Conservation (phyloP, 2,797 vertebrate species). For the Xenops minutus region DNA sequence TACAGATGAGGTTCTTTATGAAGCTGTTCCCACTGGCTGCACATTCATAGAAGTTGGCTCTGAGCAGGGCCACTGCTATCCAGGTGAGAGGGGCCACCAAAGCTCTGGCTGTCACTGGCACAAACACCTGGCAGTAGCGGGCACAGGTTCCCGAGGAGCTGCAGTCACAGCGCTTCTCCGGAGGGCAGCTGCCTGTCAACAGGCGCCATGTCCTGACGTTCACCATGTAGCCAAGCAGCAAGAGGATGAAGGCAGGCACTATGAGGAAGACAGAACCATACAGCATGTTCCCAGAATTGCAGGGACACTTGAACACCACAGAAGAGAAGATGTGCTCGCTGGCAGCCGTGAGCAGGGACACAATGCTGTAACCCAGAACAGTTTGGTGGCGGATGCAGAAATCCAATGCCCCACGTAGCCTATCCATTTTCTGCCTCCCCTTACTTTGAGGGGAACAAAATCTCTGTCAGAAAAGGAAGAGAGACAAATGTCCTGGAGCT, state of each 20-base stretch:
- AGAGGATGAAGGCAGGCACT: slow-evolving; percentile 78
- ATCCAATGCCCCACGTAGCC: slow-evolving; percentile 26
- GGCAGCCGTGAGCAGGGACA: slow-evolving; percentile 77
- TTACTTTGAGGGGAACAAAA: neutral
- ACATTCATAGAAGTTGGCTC: slow-evolving; percentile 76
- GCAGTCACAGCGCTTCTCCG: rapidly evolving
- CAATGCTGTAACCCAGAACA: slow-evolving; percentile 60
- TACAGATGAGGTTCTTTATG: slow-evolving; percentile 27
- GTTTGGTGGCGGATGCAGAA: slow-evolving; percentile 50
- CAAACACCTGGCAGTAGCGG: rapidly evolving
- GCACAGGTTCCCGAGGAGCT: rapidly evolving
- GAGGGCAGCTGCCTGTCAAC: slow-evolving; percentile 69
- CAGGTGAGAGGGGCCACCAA: slow-evolving; percentile 79
- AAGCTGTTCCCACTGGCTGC: slow-evolving; percentile 58
- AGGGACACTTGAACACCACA: slow-evolving; percentile 80
- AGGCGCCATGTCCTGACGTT: slow-evolving; percentile 70
- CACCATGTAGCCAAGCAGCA: slow-evolving; percentile 74
- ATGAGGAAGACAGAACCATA: slow-evolving; percentile 81
- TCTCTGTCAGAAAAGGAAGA: neutral
- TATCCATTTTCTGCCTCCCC: slow-evolving; percentile 65
- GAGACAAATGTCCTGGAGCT: neutral
- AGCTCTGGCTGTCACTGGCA: slow-evolving; percentile 3
- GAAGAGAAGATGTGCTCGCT: slow-evolving; percentile 78
- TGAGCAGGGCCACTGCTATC: slow-evolving; percentile 80
- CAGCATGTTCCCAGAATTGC: slow-evolving; percentile 71